These are phyloP conservation scores for Crotalus viridis DNA, from an alignment of 2,113 vertebrate species.

Conservation along the genomic window DNA sequence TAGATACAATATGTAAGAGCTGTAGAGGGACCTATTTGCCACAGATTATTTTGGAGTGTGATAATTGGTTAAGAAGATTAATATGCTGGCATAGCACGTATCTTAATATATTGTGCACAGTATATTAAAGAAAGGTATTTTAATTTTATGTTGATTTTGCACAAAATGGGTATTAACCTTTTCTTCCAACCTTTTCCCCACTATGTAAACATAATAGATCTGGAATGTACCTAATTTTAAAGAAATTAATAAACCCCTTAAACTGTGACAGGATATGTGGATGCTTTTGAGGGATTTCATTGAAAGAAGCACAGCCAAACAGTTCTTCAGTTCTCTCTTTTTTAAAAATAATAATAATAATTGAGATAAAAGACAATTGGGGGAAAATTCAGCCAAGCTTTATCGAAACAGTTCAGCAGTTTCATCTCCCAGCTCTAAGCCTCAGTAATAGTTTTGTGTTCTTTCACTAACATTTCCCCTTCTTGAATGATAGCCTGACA, in stretches of 20 bases:
- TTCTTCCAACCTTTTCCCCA: too few relatives aligned
- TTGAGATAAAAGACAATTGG: not conserved
- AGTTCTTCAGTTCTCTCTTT: not conserved
- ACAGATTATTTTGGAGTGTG: slow-evolving; percentile 53
- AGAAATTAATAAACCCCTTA: not conserved
- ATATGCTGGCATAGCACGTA: slow-evolving; percentile 53
- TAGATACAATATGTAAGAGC: slow-evolving; percentile 43
- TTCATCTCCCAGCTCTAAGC: not conserved
- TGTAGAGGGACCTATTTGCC: slow-evolving; percentile 55
- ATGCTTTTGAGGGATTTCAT: not conserved
- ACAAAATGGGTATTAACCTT: slow-evolving; percentile 9
- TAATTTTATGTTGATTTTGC: slow-evolving; percentile 18
- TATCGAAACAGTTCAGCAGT: not conserved
- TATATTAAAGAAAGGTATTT: slow-evolving; percentile 46
- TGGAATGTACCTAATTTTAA: not conserved
- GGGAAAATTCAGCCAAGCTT: not conserved
- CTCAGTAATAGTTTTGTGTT: not conserved
- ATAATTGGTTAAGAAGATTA: slow-evolving; percentile 64
- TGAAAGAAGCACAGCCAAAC: not conserved
- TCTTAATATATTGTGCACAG: slow-evolving; percentile 54
- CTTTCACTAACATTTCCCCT: not conserved
- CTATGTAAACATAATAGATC: slow-evolving; percentile 2
- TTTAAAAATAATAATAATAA: not conserved
- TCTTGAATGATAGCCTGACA: not conserved
- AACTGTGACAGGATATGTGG: not conserved